phyloP scores from a whole-genome alignment of 2,113 vertebrate genomes.

The Chroicocephalus ridibundus region DNA sequence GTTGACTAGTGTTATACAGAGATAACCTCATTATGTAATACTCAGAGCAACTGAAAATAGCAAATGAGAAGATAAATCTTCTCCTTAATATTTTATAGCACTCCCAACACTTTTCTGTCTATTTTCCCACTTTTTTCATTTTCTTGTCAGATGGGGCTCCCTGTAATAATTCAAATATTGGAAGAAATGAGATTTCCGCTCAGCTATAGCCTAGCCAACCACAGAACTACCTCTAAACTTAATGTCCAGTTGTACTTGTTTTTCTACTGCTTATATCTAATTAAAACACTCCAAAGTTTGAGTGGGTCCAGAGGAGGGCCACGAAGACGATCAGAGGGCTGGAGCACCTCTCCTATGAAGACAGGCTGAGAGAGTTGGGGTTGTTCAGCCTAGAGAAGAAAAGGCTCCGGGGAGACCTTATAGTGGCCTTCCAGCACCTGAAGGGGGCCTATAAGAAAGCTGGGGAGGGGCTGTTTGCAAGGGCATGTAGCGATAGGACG shows the following conservation, averaged over 20 bases:
- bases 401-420: too few relatives aligned
- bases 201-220: background rate
- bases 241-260: background rate
- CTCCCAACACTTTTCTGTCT: background rate
- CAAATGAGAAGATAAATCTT: slow-evolving; percentile 27
- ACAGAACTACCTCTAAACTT: background rate
- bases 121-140: background rate
- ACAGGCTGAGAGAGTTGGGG: too few relatives aligned
- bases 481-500: too few relatives aligned
- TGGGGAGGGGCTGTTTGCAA: too few relatives aligned
- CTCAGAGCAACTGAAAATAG: slow-evolving; percentile 4
- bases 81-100: background rate
- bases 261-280: background rate
- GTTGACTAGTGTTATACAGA: slow-evolving; percentile 35
- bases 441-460: too few relatives aligned
- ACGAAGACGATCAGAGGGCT: too few relatives aligned
- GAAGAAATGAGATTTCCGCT: background rate
- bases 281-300: background rate
- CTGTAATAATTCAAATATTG: background rate
- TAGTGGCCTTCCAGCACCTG: too few relatives aligned
- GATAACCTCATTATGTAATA: slow-evolving; percentile 32
- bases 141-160: background rate
- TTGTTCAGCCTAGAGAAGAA: too few relatives aligned
- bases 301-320: too few relatives aligned
- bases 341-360: too few relatives aligned